Conservation (phyloP, 2,888 invertebrate genomes). For the Mylabris sibirica region DNA sequence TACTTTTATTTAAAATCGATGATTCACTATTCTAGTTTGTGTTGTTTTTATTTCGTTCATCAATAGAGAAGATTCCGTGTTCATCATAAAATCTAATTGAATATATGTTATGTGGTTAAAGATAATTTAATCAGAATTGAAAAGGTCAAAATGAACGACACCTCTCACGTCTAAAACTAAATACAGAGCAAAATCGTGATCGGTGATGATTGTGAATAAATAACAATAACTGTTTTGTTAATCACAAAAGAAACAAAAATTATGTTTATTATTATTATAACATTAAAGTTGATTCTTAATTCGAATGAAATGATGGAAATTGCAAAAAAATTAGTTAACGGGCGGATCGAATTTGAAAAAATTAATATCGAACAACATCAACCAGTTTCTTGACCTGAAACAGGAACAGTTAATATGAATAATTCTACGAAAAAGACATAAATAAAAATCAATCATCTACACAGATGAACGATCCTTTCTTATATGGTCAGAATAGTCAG, state of each 20-base stretch:
- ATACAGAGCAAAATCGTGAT: slow-evolving; percentile 9
- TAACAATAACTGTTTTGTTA: neutral
- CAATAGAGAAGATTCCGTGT: neutral
- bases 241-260: neutral
- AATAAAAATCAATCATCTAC: neutral
- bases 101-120: neutral
- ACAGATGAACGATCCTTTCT: no score
- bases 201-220: neutral
- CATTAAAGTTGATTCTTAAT: no score
- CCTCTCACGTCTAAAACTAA: slow-evolving; percentile 7
- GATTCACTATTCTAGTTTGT: neutral
- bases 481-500: no score
- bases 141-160: slow-evolving; percentile 10
- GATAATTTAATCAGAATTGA: neutral
- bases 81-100: neutral
- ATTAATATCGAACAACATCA: neutral
- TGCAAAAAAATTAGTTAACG: neutral
- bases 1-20: neutral
- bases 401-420: neutral
- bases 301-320: neutral
- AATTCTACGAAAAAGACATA: neutral
- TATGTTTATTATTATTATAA: no score
- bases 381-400: neutral
- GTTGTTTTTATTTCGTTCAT: neutral
- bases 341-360: neutral